Evolutionary conservation across 1,140 invertebrate genomes (phyloP).

Genomic region (Marisa cornuarietis): DNA sequence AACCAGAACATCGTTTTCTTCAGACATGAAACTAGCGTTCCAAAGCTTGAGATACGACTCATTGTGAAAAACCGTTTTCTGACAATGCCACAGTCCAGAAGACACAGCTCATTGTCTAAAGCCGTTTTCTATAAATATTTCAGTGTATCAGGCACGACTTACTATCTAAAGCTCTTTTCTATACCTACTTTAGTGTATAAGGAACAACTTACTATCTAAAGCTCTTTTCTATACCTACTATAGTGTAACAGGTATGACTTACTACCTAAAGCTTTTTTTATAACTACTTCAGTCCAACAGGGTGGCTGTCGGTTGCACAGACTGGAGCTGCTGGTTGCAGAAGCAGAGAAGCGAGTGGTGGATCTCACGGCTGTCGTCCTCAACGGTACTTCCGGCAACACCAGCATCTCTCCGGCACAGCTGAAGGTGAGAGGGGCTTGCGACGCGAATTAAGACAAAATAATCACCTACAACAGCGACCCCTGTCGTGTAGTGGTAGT

Average conservation of each 20-base stretch:
- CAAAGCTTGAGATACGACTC: too few relatives aligned
- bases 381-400: conserved; percentile 51
- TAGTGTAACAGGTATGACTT: too few relatives aligned
- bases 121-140: too few relatives aligned
- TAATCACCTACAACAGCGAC: not conserved
- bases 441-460: not conserved
- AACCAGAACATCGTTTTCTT: too few relatives aligned
- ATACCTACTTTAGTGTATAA: conserved; percentile 54
- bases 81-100: too few relatives aligned
- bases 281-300: conserved; percentile 54
- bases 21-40: too few relatives aligned
- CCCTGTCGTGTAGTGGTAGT: not conserved
- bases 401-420: conserved; percentile 50
- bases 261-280: not conserved
- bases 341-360: conserved; percentile 75
- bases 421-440: conserved; percentile 43
- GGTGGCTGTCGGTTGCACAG: conserved; percentile 52
- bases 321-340: conserved; percentile 78
- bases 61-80: too few relatives aligned
- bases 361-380: conserved; percentile 61
- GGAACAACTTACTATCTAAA: too few relatives aligned
- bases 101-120: too few relatives aligned
- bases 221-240: too few relatives aligned
- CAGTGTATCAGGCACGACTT: too few relatives aligned
- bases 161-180: not conserved